These are phyloP conservation scores for Poeciliopsis paucimaculata DNA, from an alignment of 2,797 vertebrate genomes.

Conservation along the genomic window DNA sequence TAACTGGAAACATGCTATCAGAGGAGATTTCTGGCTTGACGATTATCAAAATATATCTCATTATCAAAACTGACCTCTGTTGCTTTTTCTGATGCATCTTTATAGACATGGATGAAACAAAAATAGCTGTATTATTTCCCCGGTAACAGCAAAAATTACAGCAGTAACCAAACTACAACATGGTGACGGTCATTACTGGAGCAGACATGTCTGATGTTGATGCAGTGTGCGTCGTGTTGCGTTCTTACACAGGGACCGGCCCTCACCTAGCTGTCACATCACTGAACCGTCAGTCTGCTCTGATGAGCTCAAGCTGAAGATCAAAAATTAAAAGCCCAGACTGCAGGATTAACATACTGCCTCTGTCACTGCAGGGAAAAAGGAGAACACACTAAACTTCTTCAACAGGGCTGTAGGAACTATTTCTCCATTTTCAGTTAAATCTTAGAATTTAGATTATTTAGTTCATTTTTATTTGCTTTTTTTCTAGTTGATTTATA, in stretches of 20 bases:
- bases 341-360: not conserved
- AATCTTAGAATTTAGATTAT: too few relatives aligned
- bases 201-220: not conserved
- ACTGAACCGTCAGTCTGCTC: not conserved
- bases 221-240: not conserved
- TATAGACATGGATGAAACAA: not conserved
- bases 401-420: not conserved
- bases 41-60: not conserved
- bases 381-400: not conserved
- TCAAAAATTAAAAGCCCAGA: not conserved
- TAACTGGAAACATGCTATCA: too few relatives aligned
- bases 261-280: not conserved
- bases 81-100: too few relatives aligned
- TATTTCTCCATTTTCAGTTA: too few relatives aligned
- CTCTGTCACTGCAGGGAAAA: not conserved
- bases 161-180: not conserved
- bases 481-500: too few relatives aligned
- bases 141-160: not conserved
- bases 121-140: not conserved
- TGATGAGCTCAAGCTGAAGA: not conserved
- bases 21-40: too few relatives aligned
- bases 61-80: not conserved
- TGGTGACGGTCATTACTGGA: not conserved
- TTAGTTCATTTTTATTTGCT: too few relatives aligned
- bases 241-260: not conserved